A percentile compares a stretch with the other conserved stretches of the same genome.
Evolutionary conservation across 1,140 invertebrate species (phyloP).

Genomic region (Drosophila jambulina): DNA sequence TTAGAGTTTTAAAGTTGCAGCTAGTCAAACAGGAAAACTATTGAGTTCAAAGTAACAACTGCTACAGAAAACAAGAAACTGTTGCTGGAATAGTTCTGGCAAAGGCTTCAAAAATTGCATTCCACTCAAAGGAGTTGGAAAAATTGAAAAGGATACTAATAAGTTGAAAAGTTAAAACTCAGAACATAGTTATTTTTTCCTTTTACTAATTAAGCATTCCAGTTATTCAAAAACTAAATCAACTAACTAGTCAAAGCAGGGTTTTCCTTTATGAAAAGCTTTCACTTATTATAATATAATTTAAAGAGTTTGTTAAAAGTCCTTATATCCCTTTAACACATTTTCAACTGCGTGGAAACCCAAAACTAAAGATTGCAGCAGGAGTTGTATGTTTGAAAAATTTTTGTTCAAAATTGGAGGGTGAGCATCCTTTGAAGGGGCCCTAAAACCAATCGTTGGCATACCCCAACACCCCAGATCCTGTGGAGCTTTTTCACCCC

Average conservation of each 20-base stretch:
- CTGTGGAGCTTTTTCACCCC: constrained; percentile 6
- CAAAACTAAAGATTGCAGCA: neutral
- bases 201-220: neutral
- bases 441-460: constrained; percentile 48
- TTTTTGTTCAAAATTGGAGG: neutral
- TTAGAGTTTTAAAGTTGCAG: neutral
- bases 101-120: constrained; percentile 17
- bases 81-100: constrained; percentile 19
- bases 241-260: neutral
- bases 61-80: constrained; percentile 10
- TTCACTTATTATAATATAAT: too few relatives aligned
- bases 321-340: neutral
- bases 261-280: neutral
- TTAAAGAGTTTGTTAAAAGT: neutral
- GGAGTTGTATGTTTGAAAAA: neutral
- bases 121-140: neutral
- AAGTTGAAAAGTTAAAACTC: neutral
- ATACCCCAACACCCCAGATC: neutral
- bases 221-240: neutral
- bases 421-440: neutral
- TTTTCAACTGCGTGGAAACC: neutral
- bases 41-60: constrained; percentile 18
- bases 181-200: neutral
- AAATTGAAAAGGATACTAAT: constrained; percentile 9
- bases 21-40: constrained; percentile 6